Evolutionary conservation across 35 echinoderm and acorn worm genomes (phyloP).

Genomic region (Heliocidaris erythrogramma): DNA sequence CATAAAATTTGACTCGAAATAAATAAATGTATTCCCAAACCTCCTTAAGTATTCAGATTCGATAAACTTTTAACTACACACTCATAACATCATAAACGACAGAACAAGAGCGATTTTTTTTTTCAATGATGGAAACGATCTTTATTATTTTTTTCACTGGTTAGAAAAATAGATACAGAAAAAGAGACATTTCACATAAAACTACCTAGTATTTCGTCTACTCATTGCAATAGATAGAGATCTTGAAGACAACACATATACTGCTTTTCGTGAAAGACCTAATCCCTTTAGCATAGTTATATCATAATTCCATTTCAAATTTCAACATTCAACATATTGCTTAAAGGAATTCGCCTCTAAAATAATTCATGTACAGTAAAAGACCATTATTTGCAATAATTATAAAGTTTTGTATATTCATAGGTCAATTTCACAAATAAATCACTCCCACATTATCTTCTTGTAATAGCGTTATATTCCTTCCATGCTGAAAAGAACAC

Average conservation of each 20-base stretch:
- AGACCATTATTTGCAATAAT: not conserved
- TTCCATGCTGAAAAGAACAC: not conserved
- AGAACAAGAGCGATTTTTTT: too few species aligned
- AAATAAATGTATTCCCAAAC: too few species aligned
- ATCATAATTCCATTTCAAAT: not conserved
- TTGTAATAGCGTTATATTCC: not conserved
- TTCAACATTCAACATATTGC: not conserved
- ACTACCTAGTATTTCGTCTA: not conserved
- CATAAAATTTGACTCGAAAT: too few species aligned
- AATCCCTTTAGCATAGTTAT: not conserved
- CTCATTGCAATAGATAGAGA: not conserved
- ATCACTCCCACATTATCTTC: not conserved
- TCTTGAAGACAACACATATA: not conserved
- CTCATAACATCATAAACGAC: too few species aligned
- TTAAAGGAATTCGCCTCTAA: not conserved
- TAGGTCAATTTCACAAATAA: too few species aligned
- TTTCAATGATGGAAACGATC: not conserved
- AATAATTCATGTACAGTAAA: not conserved
- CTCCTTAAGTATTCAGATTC: too few species aligned
- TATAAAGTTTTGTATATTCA: not conserved
- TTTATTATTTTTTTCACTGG: not conserved
- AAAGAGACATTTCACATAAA: not conserved
- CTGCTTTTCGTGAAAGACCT: not conserved
- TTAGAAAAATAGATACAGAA: conserved; percentile 8
- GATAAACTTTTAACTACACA: too few species aligned